Evolutionary conservation across 2,888 invertebrate species (phyloP), one percentile per base, ranked within the genome.

Genomic region (Agrochola macilenta): DNA sequence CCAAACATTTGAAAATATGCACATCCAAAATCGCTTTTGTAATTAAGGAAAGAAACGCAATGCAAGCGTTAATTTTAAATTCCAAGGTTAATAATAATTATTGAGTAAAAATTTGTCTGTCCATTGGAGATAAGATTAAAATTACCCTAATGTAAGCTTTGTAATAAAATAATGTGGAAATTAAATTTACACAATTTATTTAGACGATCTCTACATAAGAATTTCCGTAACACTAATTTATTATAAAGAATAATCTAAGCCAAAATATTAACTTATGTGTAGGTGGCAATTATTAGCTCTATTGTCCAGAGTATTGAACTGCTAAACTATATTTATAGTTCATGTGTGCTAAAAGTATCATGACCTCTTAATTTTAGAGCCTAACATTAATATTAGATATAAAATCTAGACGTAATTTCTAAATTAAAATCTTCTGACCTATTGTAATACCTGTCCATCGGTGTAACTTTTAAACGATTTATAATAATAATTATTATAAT

Each of bases 101-200:
- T 72, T 54, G 76, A 79, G 60, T 79, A 78, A 81, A 86, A 76
- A 84, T 76, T 85, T 84, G 76, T 85, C 85, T 89, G 89, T 89
- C 90, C 90, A 90, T 89, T 82, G 79, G 65, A 78, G 72, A 76
- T 88, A 88, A 87, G 78, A 81, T 26, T 85, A 79, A 81, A 88
- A 80, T 76, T 65, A 85, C 77, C 74, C 78, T 88, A 88, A 71
- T 79, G 69, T 84, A 87, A 86, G 82, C 81, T 83, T 85, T 82
- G 83, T 83, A 92, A 92, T 92, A 91, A 95, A 95, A 95, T 93
- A 95, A 94, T 93, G 91, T 91, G 89, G 89, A 91, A 91, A 85
- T 90, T 87, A 91, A 92, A 91, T 93, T 95, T 93, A 94, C 94
- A 95, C 91, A 93, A 92, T 95, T 96, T 95, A 95, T 95, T 95